Conservation (phyloP, 2,113 vertebrate species). For the Pseudolaguvia tuberculata region DNA sequence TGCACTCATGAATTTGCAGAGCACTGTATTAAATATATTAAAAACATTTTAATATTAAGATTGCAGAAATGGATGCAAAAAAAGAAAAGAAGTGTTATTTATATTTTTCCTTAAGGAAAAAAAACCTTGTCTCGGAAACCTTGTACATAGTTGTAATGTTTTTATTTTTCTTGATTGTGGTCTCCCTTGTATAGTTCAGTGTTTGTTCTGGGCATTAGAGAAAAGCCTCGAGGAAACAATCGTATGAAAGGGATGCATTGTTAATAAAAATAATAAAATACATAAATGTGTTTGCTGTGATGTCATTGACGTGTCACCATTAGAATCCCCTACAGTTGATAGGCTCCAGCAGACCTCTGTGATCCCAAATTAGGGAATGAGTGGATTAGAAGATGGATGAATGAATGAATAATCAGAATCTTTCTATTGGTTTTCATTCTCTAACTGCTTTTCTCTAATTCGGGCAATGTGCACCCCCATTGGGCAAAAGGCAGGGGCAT, state of each 20-base stretch:
- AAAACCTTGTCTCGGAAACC: slow-evolving; percentile 82
- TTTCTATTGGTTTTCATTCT: too few species aligned
- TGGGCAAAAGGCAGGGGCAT: too few species aligned
- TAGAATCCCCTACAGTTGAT: too few species aligned
- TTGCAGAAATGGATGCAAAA: slow-evolving; percentile 75
- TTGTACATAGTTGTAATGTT: slow-evolving; percentile 82
- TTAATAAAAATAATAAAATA: slow-evolving; percentile 89
- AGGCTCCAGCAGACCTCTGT: too few species aligned
- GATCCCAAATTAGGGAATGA: too few species aligned
- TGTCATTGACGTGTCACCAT: too few species aligned
- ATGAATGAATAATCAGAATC: too few species aligned
- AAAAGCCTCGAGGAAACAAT: slow-evolving; percentile 83
- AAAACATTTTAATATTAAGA: slow-evolving; percentile 85
- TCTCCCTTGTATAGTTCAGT: slow-evolving; percentile 89
- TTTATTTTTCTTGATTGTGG: slow-evolving; percentile 71
- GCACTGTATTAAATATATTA: slow-evolving; percentile 91
- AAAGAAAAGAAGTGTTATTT: slow-evolving; percentile 82
- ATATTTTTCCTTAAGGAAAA: slow-evolving; percentile 89
- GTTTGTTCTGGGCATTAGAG: slow-evolving; percentile 87
- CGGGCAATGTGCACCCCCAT: too few species aligned
- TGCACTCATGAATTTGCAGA: slow-evolving; percentile 78
- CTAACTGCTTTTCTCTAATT: too few species aligned
- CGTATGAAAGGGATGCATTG: slow-evolving; percentile 94
- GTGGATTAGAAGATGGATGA: too few species aligned
- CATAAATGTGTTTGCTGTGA: slow-evolving; percentile 47